Evolutionary conservation across 2,888 invertebrate species (phyloP), one percentile per base, ranked within the genome.

Genomic region (Ctenicera cuprea): DNA sequence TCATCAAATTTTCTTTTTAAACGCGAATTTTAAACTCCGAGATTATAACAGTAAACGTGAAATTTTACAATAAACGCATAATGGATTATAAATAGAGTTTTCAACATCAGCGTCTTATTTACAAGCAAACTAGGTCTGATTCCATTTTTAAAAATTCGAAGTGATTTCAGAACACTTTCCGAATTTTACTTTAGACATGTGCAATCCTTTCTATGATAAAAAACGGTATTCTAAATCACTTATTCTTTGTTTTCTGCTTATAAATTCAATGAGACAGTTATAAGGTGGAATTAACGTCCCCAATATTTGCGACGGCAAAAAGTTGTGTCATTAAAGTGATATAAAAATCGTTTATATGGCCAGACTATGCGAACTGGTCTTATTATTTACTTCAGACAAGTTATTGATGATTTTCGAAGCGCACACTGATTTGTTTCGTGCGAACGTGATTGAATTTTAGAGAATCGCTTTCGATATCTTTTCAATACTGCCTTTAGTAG

Each of bases 291-390:
- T 80, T 75, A 76, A 76, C 77, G 78, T 75, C 66, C 71, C 45
- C 73, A 69, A 76, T 81, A 82, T 82, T 83, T 81, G 77, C 77
- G 74, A 74, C 68, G 67, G 76, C 79, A 85, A 85, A 85, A 85
- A 85, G 80, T 83, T 82, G 85, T 79, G 81, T 84, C 83, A 85
- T 84, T 85, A 83, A 83, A 81, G 79, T 82, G 80, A 82, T 81
- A 83, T 82, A 83, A 82, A 83, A 82, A 80, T 83, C 83, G 73
- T 82, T 83, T 84, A 85, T 83, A 85, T 83, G 84, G 84, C 77
- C 82, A 82, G 83, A 81, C 80, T 80, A 82, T 83, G 80, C 77
- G 76, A 78, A 82, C 84, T 77, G 79, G 83, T 83, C 80, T 79
- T 80, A 80, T 82, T 80, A 79, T 78, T 73, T 68, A 69, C 70